phyloP scores from a whole-genome alignment of 2,888 invertebrate species.

The Deroplatys truncata region DNA sequence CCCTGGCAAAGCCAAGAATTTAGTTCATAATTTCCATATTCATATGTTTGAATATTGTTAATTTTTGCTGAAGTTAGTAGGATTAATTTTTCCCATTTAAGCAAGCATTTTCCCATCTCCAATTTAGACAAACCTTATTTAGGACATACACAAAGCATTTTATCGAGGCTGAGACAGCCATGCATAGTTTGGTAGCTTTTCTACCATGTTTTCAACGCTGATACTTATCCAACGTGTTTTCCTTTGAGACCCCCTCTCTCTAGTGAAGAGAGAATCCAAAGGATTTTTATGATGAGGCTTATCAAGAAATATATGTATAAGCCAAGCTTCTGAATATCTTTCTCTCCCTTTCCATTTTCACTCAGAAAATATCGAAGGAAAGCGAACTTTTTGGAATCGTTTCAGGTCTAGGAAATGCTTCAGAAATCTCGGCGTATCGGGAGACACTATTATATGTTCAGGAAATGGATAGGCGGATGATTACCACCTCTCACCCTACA shows the following conservation, averaged over 20 bases:
- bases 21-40: no score
- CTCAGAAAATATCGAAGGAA: neutral
- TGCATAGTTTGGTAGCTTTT: no score
- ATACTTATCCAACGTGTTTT: neutral
- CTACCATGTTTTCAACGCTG: neutral
- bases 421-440: neutral
- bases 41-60: no score
- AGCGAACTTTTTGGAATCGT: neutral
- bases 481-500: neutral
- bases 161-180: neutral
- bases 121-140: no score
- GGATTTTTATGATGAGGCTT: neutral
- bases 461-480: conserved; percentile 24
- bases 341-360: conserved; percentile 5
- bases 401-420: neutral
- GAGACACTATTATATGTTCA: conserved; percentile 9
- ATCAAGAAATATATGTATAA: neutral
- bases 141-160: neutral
- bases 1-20: no score
- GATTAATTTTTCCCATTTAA: no score
- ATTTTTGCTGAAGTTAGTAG: no score
- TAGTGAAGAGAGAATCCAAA: neutral
- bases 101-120: no score
- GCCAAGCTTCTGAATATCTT: neutral
- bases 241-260: neutral